Percentiles rank a stretch among this genome's conserved stretches.
Evolutionary conservation across 2,888 invertebrate species (phyloP).

Genomic region (Electrophaes corylata): DNA sequence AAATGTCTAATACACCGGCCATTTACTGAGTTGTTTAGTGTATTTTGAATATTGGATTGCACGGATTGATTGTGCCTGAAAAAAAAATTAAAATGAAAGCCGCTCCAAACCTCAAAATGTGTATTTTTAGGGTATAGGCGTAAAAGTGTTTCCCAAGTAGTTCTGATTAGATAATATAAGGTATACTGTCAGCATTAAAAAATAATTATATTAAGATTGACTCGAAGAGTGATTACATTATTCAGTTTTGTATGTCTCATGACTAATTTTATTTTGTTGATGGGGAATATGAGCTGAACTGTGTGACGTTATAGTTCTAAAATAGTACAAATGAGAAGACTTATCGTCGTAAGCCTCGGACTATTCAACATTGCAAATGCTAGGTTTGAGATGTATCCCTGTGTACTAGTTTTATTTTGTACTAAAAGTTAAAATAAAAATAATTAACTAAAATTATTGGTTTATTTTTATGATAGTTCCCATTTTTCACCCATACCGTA

Average conservation of each 20-base stretch:
- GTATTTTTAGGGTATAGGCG: constrained; percentile 68
- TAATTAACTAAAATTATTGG: constrained; percentile 69
- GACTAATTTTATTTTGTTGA: constrained; percentile 74
- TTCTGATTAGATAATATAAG: constrained; percentile 63
- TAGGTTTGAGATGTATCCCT: constrained; percentile 85
- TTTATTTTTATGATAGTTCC: constrained; percentile 25
- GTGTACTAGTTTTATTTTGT: constrained; percentile 86
- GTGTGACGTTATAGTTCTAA: constrained; percentile 84
- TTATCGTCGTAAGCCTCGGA: constrained; percentile 85
- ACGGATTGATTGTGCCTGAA: constrained; percentile 83
- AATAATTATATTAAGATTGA: constrained; percentile 59
- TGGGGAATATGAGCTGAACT: constrained; percentile 79
- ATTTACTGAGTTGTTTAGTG: constrained; percentile 58
- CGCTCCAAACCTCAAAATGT: constrained; percentile 84
- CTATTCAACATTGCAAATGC: constrained; percentile 84
- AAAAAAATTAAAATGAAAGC: constrained; percentile 71
- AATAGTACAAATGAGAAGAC: constrained; percentile 86
- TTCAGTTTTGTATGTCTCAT: constrained; percentile 68
- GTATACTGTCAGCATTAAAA: constrained; percentile 66
- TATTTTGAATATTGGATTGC: constrained; percentile 78
- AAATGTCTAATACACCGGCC: not conserved
- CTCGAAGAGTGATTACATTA: constrained; percentile 82
- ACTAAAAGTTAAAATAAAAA: constrained; percentile 85
- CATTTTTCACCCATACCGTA: not conserved
- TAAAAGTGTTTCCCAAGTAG: constrained; percentile 67